Conservation (phyloP, 2,888 invertebrate genomes). For the Sminthurinus aureus region DNA sequence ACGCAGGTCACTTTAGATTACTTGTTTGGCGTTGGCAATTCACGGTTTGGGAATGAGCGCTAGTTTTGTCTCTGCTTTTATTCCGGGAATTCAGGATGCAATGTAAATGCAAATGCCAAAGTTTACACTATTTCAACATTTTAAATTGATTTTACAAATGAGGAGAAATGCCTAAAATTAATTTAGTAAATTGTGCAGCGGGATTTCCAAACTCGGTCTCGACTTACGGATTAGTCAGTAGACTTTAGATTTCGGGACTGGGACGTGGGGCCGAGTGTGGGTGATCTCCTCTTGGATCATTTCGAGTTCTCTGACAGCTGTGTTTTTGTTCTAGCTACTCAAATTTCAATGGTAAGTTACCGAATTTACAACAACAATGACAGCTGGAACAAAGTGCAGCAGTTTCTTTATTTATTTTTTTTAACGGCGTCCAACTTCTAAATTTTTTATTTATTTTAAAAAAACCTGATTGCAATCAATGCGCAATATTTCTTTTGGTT, state of each 20-base stretch:
- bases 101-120: neutral
- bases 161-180: too few species aligned
- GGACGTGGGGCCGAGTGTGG: neutral
- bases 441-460: too few species aligned
- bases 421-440: too few species aligned
- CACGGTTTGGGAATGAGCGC: constrained; percentile 5
- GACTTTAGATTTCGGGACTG: neutral
- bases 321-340: neutral
- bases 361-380: too few species aligned
- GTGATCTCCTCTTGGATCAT: neutral
- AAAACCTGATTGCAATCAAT: too few species aligned
- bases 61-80: neutral
- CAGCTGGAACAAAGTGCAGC: too few species aligned
- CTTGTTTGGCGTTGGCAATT: neutral
- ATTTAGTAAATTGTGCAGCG: too few species aligned
- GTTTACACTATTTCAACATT: neutral
- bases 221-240: neutral
- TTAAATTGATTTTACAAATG: neutral
- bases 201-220: neutral
- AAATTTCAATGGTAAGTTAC: neutral
- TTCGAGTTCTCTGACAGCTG: neutral
- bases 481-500: too few species aligned
- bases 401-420: too few species aligned
- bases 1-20: neutral
- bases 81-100: neutral